These are phyloP conservation scores for Magallana gigas DNA, from an alignment of 1,140 invertebrate genomes.

Conservation along the genomic window DNA sequence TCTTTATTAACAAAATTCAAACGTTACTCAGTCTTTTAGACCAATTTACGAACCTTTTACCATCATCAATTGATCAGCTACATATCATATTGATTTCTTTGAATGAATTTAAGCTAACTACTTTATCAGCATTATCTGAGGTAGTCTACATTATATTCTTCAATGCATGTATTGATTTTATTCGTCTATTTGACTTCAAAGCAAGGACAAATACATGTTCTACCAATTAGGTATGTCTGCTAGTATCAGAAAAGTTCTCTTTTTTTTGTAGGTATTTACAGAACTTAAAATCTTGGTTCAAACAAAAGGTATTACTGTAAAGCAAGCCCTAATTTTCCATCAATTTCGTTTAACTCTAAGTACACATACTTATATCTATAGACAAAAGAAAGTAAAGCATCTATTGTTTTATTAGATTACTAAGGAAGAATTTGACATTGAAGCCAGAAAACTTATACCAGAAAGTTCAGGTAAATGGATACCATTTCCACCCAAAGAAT, in stretches of 20 bases:
- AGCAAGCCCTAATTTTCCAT: too few species aligned
- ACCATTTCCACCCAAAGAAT: not conserved
- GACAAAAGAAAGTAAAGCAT: too few species aligned
- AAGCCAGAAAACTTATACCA: constrained; percentile 85
- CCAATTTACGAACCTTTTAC: too few species aligned
- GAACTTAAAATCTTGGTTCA: constrained; percentile 78
- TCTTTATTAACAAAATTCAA: too few species aligned
- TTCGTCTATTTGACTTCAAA: not conserved
- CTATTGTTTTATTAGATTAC: constrained; percentile 79
- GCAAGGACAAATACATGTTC: not conserved
- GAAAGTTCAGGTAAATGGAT: constrained; percentile 81
- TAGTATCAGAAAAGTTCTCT: not conserved
- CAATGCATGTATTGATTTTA: not conserved
- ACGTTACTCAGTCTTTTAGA: too few species aligned
- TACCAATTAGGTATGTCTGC: too few species aligned
- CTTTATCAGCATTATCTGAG: too few species aligned
- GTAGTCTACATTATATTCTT: not conserved
- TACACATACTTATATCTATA: too few species aligned
- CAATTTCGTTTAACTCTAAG: too few species aligned
- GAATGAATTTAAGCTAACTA: too few species aligned
- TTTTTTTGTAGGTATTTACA: constrained; percentile 75
- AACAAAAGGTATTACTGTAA: constrained; percentile 74
- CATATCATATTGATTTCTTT: too few species aligned
- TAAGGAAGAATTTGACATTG: constrained; percentile 89
- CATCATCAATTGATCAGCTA: too few species aligned